These are phyloP conservation scores for Eupleurogrammus muticus DNA, from an alignment of 2,797 vertebrate species.

Conservation along the genomic window DNA sequence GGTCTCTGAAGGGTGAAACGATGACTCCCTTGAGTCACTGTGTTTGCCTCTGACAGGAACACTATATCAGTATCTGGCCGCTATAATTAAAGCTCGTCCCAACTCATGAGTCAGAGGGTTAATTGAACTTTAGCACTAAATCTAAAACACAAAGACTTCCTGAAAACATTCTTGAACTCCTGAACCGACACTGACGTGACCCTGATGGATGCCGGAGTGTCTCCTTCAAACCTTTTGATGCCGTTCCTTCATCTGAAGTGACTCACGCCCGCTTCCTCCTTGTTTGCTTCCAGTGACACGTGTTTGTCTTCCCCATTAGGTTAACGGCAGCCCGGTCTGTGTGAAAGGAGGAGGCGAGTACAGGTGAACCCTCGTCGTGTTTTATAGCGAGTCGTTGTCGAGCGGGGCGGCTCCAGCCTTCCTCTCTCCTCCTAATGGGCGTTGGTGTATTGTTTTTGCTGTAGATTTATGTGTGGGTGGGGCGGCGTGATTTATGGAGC, in stretches of 20 bases:
- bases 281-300: slow-evolving; percentile 69
- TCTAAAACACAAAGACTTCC: slow-evolving; percentile 76
- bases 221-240: slow-evolving; percentile 70
- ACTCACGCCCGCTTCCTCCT: slow-evolving; percentile 55
- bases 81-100: slow-evolving; percentile 71
- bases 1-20: slow-evolving; percentile 15
- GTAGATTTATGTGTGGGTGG: slow-evolving; percentile 78
- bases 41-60: slow-evolving; percentile 57
- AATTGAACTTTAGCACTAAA: slow-evolving; percentile 77
- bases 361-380: slow-evolving; percentile 74
- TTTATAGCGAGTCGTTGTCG: slow-evolving; percentile 79
- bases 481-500: slow-evolving; percentile 74
- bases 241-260: slow-evolving; percentile 53
- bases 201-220: slow-evolving; percentile 69
- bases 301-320: slow-evolving; percentile 66
- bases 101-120: slow-evolving; percentile 67
- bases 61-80: slow-evolving; percentile 52
- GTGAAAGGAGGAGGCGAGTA: slow-evolving; percentile 53
- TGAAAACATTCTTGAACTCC: slow-evolving; percentile 80
- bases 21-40: slow-evolving; percentile 34
- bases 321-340: slow-evolving; percentile 59
- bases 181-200: slow-evolving; percentile 76
- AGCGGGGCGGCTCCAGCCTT: slow-evolving; percentile 75
- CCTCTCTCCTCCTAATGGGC: slow-evolving; percentile 72
- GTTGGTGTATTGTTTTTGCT: slow-evolving; percentile 76